phyloP scores from a whole-genome alignment of 2,888 invertebrate species.

The Malachius bipustulatus region DNA sequence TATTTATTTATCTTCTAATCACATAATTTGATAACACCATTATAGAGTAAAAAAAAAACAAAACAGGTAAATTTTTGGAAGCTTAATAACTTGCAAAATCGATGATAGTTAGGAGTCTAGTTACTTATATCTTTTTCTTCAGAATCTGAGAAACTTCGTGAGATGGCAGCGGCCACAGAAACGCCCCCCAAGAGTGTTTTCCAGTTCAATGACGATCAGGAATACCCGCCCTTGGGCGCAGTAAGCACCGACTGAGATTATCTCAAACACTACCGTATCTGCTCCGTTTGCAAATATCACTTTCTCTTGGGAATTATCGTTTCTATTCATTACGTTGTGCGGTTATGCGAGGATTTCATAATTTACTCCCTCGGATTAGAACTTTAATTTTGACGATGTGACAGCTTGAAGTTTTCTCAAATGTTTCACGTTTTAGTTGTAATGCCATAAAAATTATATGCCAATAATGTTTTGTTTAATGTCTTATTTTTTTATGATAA shows the following conservation, averaged over 20 bases:
- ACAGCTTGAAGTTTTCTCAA: too few relatives aligned
- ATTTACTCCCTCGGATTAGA: conserved; percentile 28
- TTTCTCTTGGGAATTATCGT: conserved; percentile 30
- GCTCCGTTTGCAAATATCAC: conserved; percentile 21
- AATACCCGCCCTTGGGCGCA: conserved; percentile 83
- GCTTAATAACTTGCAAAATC: neutral
- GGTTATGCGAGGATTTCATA: conserved; percentile 31
- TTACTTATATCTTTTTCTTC: conserved; percentile 19
- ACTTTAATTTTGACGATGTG: too few relatives aligned
- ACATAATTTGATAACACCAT: too few relatives aligned
- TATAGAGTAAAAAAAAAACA: too few relatives aligned
- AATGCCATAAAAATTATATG: too few relatives aligned
- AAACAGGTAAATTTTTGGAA: too few relatives aligned
- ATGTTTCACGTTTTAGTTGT: too few relatives aligned
- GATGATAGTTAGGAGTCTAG: conserved; percentile 10
- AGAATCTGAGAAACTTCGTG: conserved; percentile 65
- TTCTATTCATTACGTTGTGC: conserved; percentile 31
- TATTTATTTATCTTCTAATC: too few relatives aligned
- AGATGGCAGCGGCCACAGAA: conserved; percentile 61
- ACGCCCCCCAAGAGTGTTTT: conserved; percentile 56
- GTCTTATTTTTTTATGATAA: too few relatives aligned
- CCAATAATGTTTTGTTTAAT: too few relatives aligned
- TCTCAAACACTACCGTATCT: conserved; percentile 11
- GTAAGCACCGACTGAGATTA: conserved; percentile 41
- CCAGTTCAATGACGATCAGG: conserved; percentile 68